phyloP scores from a whole-genome alignment of 2,797 vertebrate genomes.

The Glyptemys insculpta region DNA sequence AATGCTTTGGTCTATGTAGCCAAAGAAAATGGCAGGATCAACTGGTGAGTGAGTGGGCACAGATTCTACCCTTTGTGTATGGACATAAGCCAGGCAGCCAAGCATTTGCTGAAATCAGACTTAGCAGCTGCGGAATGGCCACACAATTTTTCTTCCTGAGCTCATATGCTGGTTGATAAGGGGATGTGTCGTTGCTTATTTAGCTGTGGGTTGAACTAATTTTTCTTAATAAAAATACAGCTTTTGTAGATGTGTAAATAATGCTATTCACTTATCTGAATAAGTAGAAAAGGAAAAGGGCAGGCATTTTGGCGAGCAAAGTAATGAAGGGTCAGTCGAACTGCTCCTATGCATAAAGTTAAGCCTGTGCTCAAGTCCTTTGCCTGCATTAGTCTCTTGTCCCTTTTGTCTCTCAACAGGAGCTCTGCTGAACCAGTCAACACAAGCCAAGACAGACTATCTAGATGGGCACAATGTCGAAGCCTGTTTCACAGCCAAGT shows the following conservation, averaged over 20 bases:
- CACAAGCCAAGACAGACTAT: neutral
- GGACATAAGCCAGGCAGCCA: neutral
- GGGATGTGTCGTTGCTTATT: fast-evolving
- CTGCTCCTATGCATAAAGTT: neutral
- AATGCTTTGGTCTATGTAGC: neutral
- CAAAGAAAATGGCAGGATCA: neutral
- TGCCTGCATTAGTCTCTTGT: neutral
- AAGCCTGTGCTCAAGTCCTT: neutral
- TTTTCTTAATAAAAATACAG: neutral
- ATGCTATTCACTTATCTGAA: neutral
- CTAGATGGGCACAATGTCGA: neutral
- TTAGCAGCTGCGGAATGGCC: fast-evolving
- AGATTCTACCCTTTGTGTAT: neutral
- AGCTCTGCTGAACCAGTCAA: neutral
- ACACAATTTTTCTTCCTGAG: neutral
- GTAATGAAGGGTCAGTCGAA: neutral
- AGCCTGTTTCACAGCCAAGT: neutral
- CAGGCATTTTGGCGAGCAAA: neutral
- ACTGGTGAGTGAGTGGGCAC: neutral
- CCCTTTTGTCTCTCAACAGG: neutral
- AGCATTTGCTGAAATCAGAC: neutral
- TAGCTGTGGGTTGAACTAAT: neutral
- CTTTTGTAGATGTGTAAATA: neutral
- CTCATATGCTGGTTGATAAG: neutral
- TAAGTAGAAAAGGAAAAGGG: neutral